A percentile compares a stretch with the other conserved stretches of the same genome.
These are phyloP conservation scores for Sternarchorhynchus goeldii DNA, from an alignment of 2,797 vertebrate species.

Conservation along the genomic window DNA sequence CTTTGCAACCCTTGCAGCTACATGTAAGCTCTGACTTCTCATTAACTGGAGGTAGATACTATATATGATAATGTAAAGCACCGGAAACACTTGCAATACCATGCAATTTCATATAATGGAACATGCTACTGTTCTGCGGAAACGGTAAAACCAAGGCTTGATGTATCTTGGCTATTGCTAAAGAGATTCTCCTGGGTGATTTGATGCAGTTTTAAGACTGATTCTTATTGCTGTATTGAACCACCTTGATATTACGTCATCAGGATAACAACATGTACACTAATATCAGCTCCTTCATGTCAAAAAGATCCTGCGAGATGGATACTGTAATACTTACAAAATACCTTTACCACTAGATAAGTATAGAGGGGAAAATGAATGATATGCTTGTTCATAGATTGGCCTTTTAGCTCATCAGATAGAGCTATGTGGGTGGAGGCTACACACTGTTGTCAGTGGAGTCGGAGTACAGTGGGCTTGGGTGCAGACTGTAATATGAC, in stretches of 20 bases:
- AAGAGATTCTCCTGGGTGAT: no score
- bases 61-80: no score
- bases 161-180: no score
- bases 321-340: not conserved
- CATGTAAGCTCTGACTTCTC: not conserved
- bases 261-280: not conserved
- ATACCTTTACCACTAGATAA: not conserved
- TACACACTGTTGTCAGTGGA: constrained; percentile 43
- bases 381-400: not conserved
- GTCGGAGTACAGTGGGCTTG: constrained; percentile 45
- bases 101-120: not conserved
- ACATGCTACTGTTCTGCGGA: no score
- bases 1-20: not conserved
- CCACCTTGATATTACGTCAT: not conserved
- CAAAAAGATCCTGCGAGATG: not conserved
- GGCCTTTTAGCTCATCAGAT: constrained; percentile 32
- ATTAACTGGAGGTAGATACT: no score
- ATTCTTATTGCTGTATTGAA: no score
- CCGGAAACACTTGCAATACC: not conserved
- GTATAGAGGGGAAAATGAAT: not conserved
- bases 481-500: constrained; percentile 53
- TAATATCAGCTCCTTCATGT: not conserved
- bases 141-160: no score
- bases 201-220: no score
- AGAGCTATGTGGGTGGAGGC: constrained; percentile 33